A percentile compares a stretch with the other conserved stretches of the same genome.
Conservation (phyloP, 2,797 vertebrate genomes). For the Parauchenoglanis ngamensis region DNA sequence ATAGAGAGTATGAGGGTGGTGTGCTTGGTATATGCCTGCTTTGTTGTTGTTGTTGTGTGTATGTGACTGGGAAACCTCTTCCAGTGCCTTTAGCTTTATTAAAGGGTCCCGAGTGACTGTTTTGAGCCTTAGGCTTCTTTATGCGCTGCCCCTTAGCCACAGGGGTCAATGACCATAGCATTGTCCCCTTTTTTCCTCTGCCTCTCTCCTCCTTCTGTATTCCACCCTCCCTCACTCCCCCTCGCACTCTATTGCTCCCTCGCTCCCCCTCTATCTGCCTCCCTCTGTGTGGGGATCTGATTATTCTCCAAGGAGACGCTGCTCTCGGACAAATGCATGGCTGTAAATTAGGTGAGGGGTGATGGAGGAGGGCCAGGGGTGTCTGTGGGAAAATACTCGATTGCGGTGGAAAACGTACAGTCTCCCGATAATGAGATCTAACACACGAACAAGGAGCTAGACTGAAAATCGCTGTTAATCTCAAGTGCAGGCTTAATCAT, state of each 20-base stretch:
- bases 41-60: conserved; percentile 62
- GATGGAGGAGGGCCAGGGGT: conserved; percentile 63
- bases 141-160: conserved; percentile 67
- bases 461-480: conserved; percentile 46
- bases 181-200: conserved; percentile 64
- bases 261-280: conserved; percentile 53
- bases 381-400: conserved; percentile 59
- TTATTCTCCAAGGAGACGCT: conserved; percentile 82
- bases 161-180: conserved; percentile 73
- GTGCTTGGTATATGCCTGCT: background rate
- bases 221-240: conserved; percentile 7
- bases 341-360: conserved; percentile 77
- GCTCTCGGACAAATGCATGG: conserved; percentile 75
- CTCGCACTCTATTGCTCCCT: background rate
- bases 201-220: conserved; percentile 20
- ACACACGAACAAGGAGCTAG: conserved; percentile 49
- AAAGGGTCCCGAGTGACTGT: conserved; percentile 70
- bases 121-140: conserved; percentile 70
- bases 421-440: conserved; percentile 52
- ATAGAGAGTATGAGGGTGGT: conserved; percentile 61
- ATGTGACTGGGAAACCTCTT: conserved; percentile 62
- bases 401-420: conserved; percentile 38
- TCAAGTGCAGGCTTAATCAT: conserved; percentile 53
- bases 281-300: conserved; percentile 79
- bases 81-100: conserved; percentile 60